Conservation (phyloP, 2,113 vertebrate genomes). For the Podarcis muralis region DNA sequence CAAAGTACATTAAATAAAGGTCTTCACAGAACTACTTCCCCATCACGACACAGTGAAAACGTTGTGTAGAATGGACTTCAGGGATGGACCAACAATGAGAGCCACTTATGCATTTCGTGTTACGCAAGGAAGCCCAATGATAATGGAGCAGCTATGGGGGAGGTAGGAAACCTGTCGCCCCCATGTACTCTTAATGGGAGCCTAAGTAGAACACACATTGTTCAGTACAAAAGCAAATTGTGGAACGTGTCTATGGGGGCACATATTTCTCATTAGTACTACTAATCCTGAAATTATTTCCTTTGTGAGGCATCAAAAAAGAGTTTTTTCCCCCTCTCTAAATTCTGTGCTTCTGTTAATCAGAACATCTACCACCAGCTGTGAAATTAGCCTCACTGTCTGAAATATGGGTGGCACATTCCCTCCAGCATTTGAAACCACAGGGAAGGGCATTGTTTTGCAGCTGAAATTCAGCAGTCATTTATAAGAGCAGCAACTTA, state of each 20-base stretch:
- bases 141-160: not conserved
- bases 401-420: slow-evolving; percentile 24
- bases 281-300: slow-evolving; percentile 5
- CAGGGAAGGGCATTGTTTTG: slow-evolving; percentile 6
- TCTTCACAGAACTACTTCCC: too few species aligned
- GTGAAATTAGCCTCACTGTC: slow-evolving; percentile 20
- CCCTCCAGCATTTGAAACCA: slow-evolving; percentile 30
- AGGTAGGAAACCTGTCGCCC: not conserved
- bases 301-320: slow-evolving; percentile 11
- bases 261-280: not conserved
- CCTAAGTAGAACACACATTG: not conserved
- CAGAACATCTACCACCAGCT: not conserved
- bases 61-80: not conserved
- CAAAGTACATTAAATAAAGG: not conserved
- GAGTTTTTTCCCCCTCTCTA: not conserved
- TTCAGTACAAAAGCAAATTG: not conserved
- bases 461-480: slow-evolving; percentile 26
- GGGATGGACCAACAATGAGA: not conserved
- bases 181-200: not conserved
- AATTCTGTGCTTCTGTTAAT: not conserved
- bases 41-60: not conserved
- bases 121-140: not conserved
- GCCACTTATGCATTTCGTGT: not conserved
- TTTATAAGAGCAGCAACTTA: slow-evolving; percentile 46
- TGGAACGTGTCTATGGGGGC: not conserved